These are phyloP conservation scores for Thymallus thymallus DNA, from an alignment of 2,113 vertebrate species.

Conservation along the genomic window DNA sequence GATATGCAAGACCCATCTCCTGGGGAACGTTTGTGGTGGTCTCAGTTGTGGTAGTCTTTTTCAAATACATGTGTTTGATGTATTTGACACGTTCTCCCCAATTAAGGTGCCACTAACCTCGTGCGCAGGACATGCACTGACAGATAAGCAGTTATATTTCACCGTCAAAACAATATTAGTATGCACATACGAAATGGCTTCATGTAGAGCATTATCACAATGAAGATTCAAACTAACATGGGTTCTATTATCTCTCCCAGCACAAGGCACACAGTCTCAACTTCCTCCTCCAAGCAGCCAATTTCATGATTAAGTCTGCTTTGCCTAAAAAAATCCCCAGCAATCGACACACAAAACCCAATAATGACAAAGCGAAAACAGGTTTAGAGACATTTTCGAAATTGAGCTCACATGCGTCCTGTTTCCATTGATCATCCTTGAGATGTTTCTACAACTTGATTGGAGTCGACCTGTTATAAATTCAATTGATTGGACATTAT, in stretches of 20 bases:
- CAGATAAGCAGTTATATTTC: neutral
- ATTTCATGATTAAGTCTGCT: conserved; percentile 55
- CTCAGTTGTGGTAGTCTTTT: neutral
- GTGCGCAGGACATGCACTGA: neutral
- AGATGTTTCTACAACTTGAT: no score
- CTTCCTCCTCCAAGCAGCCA: conserved; percentile 40
- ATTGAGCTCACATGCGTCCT: no score
- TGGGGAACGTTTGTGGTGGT: neutral
- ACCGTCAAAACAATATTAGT: neutral
- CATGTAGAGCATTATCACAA: neutral
- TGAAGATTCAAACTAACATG: neutral
- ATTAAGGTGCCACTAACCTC: no score
- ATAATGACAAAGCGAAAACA: no score
- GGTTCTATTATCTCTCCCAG: conserved; percentile 27
- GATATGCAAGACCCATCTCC: neutral
- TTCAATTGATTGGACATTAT: no score
- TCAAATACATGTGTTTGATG: no score
- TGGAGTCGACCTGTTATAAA: no score
- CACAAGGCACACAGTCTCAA: conserved; percentile 23
- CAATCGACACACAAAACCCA: no score
- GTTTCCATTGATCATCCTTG: no score
- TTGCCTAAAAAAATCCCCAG: neutral
- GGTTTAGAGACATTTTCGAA: no score
- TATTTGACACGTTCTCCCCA: no score
- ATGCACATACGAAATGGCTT: neutral